Evolutionary conservation across 2,797 vertebrate species (phyloP), one percentile per base, ranked within the genome.

Genomic region (Aphelocoma californica): DNA sequence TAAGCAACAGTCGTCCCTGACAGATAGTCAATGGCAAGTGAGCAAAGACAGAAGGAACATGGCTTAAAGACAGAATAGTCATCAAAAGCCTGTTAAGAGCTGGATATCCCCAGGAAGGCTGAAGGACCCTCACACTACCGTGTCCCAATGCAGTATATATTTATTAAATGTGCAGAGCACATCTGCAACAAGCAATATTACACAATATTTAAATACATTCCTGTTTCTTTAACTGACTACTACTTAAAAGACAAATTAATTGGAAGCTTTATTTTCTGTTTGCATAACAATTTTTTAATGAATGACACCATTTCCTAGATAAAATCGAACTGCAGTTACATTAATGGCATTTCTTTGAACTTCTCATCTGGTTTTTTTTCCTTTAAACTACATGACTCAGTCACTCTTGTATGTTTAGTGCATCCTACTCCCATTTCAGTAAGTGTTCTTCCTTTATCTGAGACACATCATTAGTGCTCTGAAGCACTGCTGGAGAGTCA

Each of bases 111-210:
- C 5, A 28, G 18, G 28, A 66, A 80, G 44, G 62, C 38, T 36
- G 28, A 28, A 86, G 23, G 12, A 26, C 10, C 5, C 50, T 69
- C 54, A 19, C 25, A 4, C 2, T 26, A 51, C 9, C 50, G 45
- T 0, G 0, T 2, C 6, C 21, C 81, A 78, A 12, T 14, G 19
- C 9, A 65, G 17, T 16, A 18, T 1, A 0, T 28, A 12, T 36
- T 62, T 66, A 58, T 40, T 60, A 67, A 70, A 58, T 7, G 8
- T 44, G 36, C 61, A 78, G 14, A 83, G 50, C 14, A 57, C 5
- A 1, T 20, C 18, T 23, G 45, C 19, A 88, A 62, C 66, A 73
- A 92, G 65, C 8, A 88, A 28, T 32, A 73, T 40, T 26, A 64
- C 15, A 60, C 18, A 66, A 26, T 18, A 69, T 36, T 74, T 83